Evolutionary conservation across 2,797 vertebrate species (phyloP), one percentile per base, ranked within the genome.

Genomic region (Molossus molossus): DNA sequence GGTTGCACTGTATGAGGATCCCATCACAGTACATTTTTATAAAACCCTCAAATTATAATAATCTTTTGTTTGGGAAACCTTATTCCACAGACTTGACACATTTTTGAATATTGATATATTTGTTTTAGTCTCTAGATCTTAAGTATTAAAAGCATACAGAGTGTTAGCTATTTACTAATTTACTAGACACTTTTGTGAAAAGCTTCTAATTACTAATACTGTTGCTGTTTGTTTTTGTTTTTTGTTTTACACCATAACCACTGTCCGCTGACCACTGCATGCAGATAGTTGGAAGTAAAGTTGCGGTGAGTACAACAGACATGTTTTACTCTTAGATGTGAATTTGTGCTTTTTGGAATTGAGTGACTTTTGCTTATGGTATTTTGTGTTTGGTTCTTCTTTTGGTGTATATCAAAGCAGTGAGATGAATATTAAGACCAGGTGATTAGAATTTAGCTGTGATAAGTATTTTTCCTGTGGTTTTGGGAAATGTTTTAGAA

Each of bases 211-310:
- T 99, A 99, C 99, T 99, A 99, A 99, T 99, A 99, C 98, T 98
- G 99, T 98, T 99, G 99, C 98, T 99, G 97, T 99, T 99, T 99
- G 98, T 84, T 76, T 94, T 98, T 98, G 98, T 81, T 99, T 98
- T 45, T 98, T 98, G 94, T 99, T 99, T 99, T 98, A 99, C 99
- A 99, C 99, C 98, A 99, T 99, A 99, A 99, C 99, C 98, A 98
- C 97, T 99, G 99, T 99, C 98, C 98, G 98, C 99, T 99, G 99
- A 98, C 99, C 98, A 98, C 99, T 99, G 99, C 99, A 99, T 99
- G 99, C 99, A 99, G 99, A 99, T 99, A 99, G 99, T 99, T 98
- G 99, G 99, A 99, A 99, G 99, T 99, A 99, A 99, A 99, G 99
- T 99, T 98, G 94, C 97, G 99, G 99, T 99, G 99, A 99, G 99